These are phyloP conservation scores for Nilaparvata lugens DNA, from an alignment of 1,140 invertebrate genomes.

Conservation along the genomic window DNA sequence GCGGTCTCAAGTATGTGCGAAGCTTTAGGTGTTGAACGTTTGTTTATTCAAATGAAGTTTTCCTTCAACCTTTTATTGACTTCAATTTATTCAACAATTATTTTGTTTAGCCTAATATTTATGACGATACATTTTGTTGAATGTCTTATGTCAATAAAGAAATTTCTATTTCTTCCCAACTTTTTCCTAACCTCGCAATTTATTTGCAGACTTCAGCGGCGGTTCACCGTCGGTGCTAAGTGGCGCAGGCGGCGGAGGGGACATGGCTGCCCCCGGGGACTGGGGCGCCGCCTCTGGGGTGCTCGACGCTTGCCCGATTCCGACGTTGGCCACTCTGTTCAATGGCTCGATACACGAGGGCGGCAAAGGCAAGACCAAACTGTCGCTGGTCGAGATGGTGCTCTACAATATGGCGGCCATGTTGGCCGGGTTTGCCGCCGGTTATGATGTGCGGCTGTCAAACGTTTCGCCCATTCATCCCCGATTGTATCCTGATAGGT, in stretches of 20 bases:
- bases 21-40: too few relatives aligned
- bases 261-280: too few relatives aligned
- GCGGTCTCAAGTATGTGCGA: too few relatives aligned
- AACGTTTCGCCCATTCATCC: conserved; percentile 78
- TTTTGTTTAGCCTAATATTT: too few relatives aligned
- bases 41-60: too few relatives aligned
- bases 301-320: neutral
- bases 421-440: conserved; percentile 77
- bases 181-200: neutral
- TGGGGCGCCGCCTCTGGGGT: neutral
- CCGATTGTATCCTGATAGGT: conserved; percentile 56
- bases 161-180: neutral
- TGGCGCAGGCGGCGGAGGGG: too few relatives aligned
- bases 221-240: neutral
- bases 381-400: conserved; percentile 68
- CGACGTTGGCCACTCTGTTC: conserved; percentile 11
- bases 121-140: too few relatives aligned
- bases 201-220: conserved; percentile 6
- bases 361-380: conserved; percentile 44
- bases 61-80: too few relatives aligned
- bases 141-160: too few relatives aligned
- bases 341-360: conserved; percentile 7
- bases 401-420: conserved; percentile 86
- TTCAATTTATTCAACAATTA: too few relatives aligned
- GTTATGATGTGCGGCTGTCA: conserved; percentile 81